phyloP scores from a whole-genome alignment of 2,797 vertebrate genomes.

The Corythornis leucogaster region DNA sequence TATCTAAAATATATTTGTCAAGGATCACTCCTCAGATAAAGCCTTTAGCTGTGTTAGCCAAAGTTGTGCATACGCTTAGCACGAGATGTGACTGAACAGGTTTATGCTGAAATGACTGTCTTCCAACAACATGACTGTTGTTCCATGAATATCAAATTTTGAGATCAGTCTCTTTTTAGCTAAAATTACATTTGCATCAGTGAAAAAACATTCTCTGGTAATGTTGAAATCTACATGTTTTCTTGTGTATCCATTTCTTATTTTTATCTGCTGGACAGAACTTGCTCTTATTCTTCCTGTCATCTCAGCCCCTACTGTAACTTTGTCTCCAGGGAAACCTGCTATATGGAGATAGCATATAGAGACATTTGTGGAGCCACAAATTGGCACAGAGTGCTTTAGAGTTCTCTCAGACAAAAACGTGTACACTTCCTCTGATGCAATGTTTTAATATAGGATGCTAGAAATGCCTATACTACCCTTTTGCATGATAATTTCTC shows the following conservation, averaged over 20 bases:
- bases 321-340: background rate
- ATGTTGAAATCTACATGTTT: background rate
- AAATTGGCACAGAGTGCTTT: background rate
- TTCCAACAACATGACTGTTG: background rate
- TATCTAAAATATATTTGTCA: background rate
- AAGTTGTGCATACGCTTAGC: background rate
- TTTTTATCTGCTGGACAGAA: background rate
- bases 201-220: background rate
- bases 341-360: rapidly evolving
- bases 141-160: background rate
- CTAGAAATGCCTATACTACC: background rate
- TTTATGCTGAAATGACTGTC: background rate
- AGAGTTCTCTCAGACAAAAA: background rate
- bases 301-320: background rate
- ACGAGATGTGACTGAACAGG: background rate
- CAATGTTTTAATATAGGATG: background rate
- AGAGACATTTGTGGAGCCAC: background rate
- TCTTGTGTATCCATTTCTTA: background rate
- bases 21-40: background rate
- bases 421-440: background rate
- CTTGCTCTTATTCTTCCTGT: background rate
- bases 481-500: background rate
- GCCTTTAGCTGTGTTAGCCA: background rate
- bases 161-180: background rate
- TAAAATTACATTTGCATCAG: background rate